Evolutionary conservation across 1,140 invertebrate species (phyloP).

Genomic region (Brachionus sp.): DNA sequence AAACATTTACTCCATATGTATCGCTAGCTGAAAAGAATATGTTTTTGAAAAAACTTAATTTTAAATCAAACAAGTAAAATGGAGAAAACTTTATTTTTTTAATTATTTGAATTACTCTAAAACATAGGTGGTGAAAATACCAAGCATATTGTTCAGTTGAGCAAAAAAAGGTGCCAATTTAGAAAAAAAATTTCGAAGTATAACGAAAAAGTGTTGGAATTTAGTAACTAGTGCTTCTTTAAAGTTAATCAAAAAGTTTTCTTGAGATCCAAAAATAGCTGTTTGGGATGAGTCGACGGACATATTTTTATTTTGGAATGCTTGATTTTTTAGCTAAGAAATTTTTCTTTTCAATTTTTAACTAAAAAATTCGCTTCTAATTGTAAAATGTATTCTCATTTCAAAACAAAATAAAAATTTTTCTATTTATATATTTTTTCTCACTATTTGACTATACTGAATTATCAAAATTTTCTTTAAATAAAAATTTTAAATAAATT

Average conservation of each 20-base stretch:
- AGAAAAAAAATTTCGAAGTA: background rate
- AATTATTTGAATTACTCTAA: background rate
- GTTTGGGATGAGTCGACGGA: background rate
- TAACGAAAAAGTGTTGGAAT: background rate
- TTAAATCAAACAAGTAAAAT: background rate
- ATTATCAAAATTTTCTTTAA: too few species aligned
- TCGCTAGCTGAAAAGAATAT: background rate
- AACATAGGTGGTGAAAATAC: background rate
- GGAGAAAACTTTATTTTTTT: background rate
- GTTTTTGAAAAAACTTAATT: background rate
- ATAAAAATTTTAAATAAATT: too few species aligned
- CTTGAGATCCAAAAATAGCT: background rate
- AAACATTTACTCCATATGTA: background rate
- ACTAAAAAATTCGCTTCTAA: background rate
- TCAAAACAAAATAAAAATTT: background rate
- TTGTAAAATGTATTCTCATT: background rate
- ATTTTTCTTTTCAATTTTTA: background rate
- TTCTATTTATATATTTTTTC: too few species aligned
- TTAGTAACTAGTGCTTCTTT: background rate
- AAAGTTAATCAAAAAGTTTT: background rate
- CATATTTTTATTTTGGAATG: slow-evolving; percentile 9
- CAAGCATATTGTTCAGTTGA: background rate
- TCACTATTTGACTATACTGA: too few species aligned
- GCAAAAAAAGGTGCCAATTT: background rate
- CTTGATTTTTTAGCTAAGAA: background rate